Percentiles rank a stretch among this genome's conserved stretches.
These are phyloP conservation scores for Andrena praecox DNA, from an alignment of 2,888 invertebrate genomes.

Conservation along the genomic window DNA sequence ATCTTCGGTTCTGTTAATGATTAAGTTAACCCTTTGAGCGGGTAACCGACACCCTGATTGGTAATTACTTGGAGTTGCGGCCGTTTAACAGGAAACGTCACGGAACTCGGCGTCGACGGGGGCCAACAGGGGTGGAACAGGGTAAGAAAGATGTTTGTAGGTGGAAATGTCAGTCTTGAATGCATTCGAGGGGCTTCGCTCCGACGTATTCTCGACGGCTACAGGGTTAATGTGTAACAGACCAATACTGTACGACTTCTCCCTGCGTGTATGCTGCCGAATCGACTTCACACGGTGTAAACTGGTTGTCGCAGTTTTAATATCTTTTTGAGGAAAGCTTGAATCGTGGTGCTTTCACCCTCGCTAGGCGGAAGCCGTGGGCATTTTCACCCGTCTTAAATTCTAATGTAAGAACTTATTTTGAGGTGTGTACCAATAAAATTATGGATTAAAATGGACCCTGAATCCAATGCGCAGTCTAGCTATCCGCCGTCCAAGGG, in stretches of 20 bases:
- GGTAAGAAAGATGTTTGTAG: slow-evolving; percentile 52
- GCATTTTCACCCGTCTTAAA: too few relatives aligned
- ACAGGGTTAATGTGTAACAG: slow-evolving; percentile 59
- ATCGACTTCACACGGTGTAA: slow-evolving; percentile 17
- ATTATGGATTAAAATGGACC: too few relatives aligned
- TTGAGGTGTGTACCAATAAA: too few relatives aligned
- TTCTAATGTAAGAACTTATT: too few relatives aligned
- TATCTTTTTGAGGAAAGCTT: neutral
- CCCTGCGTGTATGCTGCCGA: slow-evolving; percentile 7
- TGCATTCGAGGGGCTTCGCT: slow-evolving; percentile 63
- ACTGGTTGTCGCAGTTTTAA: neutral
- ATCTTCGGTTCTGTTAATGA: slow-evolving; percentile 69
- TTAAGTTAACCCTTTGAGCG: slow-evolving; percentile 73
- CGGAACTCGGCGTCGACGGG: slow-evolving; percentile 25
- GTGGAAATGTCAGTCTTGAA: slow-evolving; percentile 60
- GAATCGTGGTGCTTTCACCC: too few relatives aligned
- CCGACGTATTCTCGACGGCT: slow-evolving; percentile 36
- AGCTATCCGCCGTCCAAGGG: too few relatives aligned
- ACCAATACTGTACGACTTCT: slow-evolving; percentile 60
- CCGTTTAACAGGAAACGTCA: slow-evolving; percentile 49
- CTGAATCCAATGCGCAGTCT: too few relatives aligned
- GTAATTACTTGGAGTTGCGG: slow-evolving; percentile 68
- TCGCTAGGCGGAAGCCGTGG: too few relatives aligned
- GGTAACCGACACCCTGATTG: slow-evolving; percentile 70
- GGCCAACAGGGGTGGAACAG: slow-evolving; percentile 11